These are phyloP conservation scores for Alosa alosa DNA, from an alignment of 2,113 vertebrate genomes.

Conservation along the genomic window DNA sequence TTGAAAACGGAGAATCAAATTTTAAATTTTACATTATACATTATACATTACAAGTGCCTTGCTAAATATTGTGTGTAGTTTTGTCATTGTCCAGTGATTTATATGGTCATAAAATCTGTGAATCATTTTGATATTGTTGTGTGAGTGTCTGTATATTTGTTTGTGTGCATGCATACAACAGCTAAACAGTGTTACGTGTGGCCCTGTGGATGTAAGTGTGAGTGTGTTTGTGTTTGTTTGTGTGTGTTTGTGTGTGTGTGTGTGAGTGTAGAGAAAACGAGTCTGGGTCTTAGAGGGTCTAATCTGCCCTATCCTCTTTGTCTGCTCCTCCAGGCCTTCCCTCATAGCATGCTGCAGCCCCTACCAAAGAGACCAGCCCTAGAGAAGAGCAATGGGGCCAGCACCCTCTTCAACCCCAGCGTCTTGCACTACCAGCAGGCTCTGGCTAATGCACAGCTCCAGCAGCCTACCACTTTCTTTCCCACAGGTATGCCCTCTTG, in stretches of 20 bases:
- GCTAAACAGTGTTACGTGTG: background rate
- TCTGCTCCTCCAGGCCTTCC: constrained; percentile 83
- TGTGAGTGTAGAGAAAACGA: background rate
- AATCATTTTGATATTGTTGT: constrained; percentile 48
- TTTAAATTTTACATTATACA: background rate
- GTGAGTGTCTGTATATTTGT: background rate
- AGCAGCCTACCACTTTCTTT: constrained; percentile 89
- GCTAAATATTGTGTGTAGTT: constrained; percentile 58
- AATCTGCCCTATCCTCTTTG: constrained; percentile 48
- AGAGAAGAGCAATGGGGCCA: constrained; percentile 93
- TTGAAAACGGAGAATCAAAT: background rate
- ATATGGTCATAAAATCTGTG: constrained; percentile 59
- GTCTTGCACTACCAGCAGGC: constrained; percentile 99
- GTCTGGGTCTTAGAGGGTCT: constrained; percentile 16
- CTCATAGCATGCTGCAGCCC: constrained; percentile 92
- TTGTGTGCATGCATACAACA: constrained; percentile 6
- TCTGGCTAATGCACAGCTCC: constrained; percentile 89
- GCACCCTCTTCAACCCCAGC: constrained; percentile 91
- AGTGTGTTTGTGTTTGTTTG: constrained; percentile 1
- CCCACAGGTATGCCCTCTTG: constrained; percentile 83
- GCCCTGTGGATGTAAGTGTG: background rate
- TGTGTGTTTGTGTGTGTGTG: background rate
- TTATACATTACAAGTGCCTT: constrained; percentile 40
- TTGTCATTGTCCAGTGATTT: constrained; percentile 52
- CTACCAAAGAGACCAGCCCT: constrained; percentile 99